Evolutionary conservation across 2,113 vertebrate species (phyloP).

Genomic region (Hippoglossus stenolepis): DNA sequence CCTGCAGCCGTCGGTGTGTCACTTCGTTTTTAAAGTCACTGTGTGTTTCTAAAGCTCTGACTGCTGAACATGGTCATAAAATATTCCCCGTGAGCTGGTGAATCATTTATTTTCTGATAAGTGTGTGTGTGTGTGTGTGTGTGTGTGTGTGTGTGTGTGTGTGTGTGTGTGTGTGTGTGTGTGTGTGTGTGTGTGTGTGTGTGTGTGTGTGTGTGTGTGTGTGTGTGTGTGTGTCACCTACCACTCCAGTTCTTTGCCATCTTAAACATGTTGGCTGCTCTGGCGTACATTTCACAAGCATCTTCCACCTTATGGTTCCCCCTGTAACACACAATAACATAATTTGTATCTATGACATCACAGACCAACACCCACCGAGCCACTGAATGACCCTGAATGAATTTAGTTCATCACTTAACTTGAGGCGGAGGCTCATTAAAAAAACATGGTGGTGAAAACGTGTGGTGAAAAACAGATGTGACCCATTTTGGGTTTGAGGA

Average conservation of each 20-base stretch:
- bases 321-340: slow-evolving; percentile 75
- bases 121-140: neutral
- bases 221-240: slow-evolving; percentile 66
- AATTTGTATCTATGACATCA: no score
- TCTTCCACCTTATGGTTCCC: slow-evolving; percentile 97
- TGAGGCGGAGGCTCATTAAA: slow-evolving; percentile 33
- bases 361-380: no score
- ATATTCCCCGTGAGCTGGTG: neutral
- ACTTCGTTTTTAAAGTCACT: neutral
- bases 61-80: neutral
- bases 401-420: neutral
- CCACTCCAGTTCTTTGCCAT: slow-evolving; percentile 99
- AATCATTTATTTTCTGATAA: slow-evolving; percentile 14
- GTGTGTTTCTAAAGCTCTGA: neutral
- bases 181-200: neutral
- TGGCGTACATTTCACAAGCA: slow-evolving; percentile 97
- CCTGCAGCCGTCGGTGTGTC: slow-evolving; percentile 4
- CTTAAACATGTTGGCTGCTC: slow-evolving; percentile 99
- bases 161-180: no score
- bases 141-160: no score
- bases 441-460: slow-evolving; percentile 12
- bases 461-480: slow-evolving; percentile 26
- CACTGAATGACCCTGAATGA: neutral
- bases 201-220: neutral
- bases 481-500: slow-evolving; percentile 27